A percentile compares a stretch with the other conserved stretches of the same genome.
phyloP scores from a whole-genome alignment of 2,888 invertebrate genomes.

The Orchestes rusci region DNA sequence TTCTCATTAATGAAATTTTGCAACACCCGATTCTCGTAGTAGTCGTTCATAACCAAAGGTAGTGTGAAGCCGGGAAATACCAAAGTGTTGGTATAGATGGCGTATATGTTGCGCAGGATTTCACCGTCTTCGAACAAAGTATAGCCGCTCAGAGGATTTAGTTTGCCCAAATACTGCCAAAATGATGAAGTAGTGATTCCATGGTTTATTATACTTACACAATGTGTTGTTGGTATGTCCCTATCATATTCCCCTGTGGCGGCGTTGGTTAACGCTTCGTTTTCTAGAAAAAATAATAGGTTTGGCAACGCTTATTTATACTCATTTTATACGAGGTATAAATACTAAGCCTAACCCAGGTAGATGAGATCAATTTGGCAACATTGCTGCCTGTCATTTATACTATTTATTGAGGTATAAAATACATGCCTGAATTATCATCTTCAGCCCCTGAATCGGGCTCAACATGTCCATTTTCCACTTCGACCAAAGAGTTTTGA shows the following conservation, averaged over 20 bases:
- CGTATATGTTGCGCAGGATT: conserved; percentile 34
- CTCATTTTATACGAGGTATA: no score
- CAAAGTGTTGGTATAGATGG: conserved; percentile 46
- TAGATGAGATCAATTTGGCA: no score
- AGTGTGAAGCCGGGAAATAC: conserved; percentile 76
- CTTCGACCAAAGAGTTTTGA: conserved; percentile 27
- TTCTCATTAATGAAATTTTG: conserved; percentile 51
- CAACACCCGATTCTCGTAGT: conserved; percentile 52
- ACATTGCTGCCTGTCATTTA: no score
- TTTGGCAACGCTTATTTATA: no score
- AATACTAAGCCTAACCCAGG: no score
- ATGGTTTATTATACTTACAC: conserved; percentile 31
- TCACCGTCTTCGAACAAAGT: conserved; percentile 42
- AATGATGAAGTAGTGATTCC: no score
- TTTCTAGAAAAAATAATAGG: conserved; percentile 24
- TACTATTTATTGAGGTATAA: no score
- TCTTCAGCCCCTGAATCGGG: conserved; percentile 25
- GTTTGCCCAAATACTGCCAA: conserved; percentile 40
- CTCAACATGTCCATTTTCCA: conserved; percentile 35
- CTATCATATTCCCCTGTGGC: conserved; percentile 36
- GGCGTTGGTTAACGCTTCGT: conserved; percentile 28
- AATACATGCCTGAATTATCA: conserved; percentile 25
- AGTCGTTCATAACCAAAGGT: conserved; percentile 55
- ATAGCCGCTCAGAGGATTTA: conserved; percentile 40
- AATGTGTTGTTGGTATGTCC: conserved; percentile 41